Evolutionary conservation across 2,113 vertebrate species (phyloP), one percentile per base, ranked within the genome.

Genomic region (Corythornis vintsioides): DNA sequence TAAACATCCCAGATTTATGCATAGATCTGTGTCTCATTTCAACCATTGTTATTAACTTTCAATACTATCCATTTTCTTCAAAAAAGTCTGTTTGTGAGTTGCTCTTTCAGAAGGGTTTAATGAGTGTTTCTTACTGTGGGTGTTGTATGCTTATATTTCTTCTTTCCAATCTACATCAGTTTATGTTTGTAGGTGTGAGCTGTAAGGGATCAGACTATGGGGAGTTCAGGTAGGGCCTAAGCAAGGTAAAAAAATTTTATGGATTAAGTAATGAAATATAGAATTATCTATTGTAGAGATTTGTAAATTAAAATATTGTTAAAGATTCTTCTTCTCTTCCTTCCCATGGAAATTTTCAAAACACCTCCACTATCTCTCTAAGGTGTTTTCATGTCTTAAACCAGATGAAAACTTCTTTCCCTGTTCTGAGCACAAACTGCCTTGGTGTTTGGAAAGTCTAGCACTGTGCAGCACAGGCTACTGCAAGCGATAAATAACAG

Each of bases 71-170:
- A 75, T 93, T 95, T 85, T 78, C 76, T 94, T 93, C 11, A 76
- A 86, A 92, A 33, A 71, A 33, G 15, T 40, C 45, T 83, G 9
- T 89, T 90, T 84, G 31, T 94, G 86, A 90, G 78, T 48, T 75
- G 28, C 47, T 65, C 70, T 94, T 89, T 96, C 85, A 19, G 45
- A 97, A 89, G 86, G 71, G 73, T 94, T 97, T 94, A 95, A 95
- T 86, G 95, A 94, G 42, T 42, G 35, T 63, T 97, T 76, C 79
- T 95, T 83, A 78, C 66, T 87, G 64, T 81, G 76, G 65, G 70
- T 61, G 88, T 93, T 89, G 57, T 59, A 85, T 19, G 38, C 74
- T 77, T 90, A 66, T 50, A 33, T 94, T 95, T 95, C 95, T 97
- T 84, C 53, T 93, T 96, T 94, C 86, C 76, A 67, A 64, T 50